phyloP scores from a whole-genome alignment of 1,140 invertebrate genomes.

The Apis florea region DNA sequence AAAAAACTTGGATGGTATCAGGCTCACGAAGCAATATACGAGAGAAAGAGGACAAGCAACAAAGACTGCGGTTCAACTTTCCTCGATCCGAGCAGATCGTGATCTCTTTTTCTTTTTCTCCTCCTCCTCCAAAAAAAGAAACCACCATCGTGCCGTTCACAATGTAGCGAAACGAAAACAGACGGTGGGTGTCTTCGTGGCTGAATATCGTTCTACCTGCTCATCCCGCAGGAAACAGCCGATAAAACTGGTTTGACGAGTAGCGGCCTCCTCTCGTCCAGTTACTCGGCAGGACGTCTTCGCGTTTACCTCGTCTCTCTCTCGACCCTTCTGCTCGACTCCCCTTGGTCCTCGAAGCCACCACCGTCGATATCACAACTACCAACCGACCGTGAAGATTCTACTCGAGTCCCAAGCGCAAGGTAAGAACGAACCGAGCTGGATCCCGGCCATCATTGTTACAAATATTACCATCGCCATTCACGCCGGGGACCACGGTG shows the following conservation, averaged over 20 bases:
- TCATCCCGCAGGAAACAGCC: conserved; percentile 78
- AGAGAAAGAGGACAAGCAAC: no score
- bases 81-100: not conserved
- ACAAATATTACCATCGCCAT: conserved; percentile 54
- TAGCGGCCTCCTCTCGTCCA: conserved; percentile 68
- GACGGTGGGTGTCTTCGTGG: conserved; percentile 52
- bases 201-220: conserved; percentile 56
- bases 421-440: not conserved
- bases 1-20: no score
- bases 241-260: conserved; percentile 80
- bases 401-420: not conserved
- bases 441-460: conserved; percentile 50
- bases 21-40: no score
- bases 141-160: not conserved
- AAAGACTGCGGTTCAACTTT: not conserved
- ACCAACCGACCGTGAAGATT: not conserved
- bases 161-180: conserved; percentile 21
- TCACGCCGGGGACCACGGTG: conserved; percentile 41
- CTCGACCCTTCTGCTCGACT: conserved; percentile 5
- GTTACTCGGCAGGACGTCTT: conserved; percentile 63
- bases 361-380: not conserved
- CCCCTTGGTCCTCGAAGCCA: conserved; percentile 38
- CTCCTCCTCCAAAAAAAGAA: not conserved
- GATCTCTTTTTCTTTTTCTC: conserved; percentile 27
- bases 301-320: conserved; percentile 45